phyloP scores from a whole-genome alignment of 2,113 vertebrate genomes.

The Strix aluco region DNA sequence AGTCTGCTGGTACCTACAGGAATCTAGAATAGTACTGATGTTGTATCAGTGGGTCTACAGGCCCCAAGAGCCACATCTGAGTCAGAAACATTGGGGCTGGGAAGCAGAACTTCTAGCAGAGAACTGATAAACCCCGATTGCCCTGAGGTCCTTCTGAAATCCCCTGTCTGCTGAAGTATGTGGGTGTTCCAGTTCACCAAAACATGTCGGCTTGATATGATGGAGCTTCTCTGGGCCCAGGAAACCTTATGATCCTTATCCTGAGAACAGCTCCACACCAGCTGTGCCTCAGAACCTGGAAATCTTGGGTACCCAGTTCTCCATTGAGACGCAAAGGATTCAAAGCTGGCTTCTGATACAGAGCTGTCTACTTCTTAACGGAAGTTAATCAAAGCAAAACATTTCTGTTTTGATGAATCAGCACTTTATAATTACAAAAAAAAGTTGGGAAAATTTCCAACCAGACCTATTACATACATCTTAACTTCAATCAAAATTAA shows the following conservation, averaged over 20 bases:
- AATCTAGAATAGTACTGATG: background rate
- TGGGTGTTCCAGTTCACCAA: background rate
- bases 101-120: background rate
- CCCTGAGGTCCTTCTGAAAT: background rate
- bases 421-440: background rate
- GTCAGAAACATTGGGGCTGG: background rate
- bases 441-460: fast-evolving
- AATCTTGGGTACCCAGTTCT: background rate
- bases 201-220: fast-evolving
- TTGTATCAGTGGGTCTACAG: background rate
- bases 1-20: background rate
- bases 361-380: background rate
- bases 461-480: fast-evolving
- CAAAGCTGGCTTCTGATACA: background rate
- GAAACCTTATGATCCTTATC: background rate
- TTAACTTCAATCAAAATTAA: background rate
- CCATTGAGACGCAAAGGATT: background rate
- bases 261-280: background rate
- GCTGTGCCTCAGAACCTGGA: background rate
- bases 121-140: background rate
- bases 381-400: background rate
- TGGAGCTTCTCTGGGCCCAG: background rate
- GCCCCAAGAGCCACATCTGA: fast-evolving
- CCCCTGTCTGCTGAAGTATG: background rate
- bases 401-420: background rate